Percentiles rank a stretch among this genome's conserved stretches.
These are phyloP conservation scores for Ophiothrix spiculata DNA, from an alignment of 35 echinoderm and acorn worm genomes.

Conservation along the genomic window DNA sequence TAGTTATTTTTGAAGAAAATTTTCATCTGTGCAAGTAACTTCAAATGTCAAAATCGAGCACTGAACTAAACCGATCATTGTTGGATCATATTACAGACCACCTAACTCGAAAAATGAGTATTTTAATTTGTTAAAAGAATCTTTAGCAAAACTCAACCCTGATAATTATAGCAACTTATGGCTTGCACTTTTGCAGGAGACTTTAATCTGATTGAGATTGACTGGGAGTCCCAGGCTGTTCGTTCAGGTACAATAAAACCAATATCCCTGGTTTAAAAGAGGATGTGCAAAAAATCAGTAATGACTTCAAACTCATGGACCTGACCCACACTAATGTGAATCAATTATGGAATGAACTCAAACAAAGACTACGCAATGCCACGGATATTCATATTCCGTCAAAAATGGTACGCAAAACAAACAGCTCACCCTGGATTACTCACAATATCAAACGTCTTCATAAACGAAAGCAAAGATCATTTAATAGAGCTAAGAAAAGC, in stretches of 20 bases:
- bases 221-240: neutral
- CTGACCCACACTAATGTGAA: neutral
- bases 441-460: neutral
- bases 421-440: slow-evolving; percentile 4
- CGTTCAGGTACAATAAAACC: neutral
- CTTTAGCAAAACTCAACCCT: neutral
- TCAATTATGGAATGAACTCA: neutral
- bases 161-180: neutral
- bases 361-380: neutral
- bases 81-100: neutral
- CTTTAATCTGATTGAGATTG: neutral
- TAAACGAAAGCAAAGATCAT: neutral
- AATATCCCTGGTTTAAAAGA: neutral
- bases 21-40: too few species aligned
- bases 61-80: too few species aligned
- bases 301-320: neutral
- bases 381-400: neutral
- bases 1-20: too few species aligned
- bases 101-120: neutral
- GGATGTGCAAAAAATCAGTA: neutral
- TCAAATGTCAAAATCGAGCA: too few species aligned
- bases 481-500: slow-evolving; percentile 3
- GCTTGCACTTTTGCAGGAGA: slow-evolving; percentile 6
- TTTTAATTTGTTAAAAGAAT: neutral
- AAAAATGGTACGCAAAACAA: neutral